A percentile compares a stretch with the other conserved stretches of the same genome.
Evolutionary conservation across 2,888 invertebrate species (phyloP).

Genomic region (Tortricodes alternella): DNA sequence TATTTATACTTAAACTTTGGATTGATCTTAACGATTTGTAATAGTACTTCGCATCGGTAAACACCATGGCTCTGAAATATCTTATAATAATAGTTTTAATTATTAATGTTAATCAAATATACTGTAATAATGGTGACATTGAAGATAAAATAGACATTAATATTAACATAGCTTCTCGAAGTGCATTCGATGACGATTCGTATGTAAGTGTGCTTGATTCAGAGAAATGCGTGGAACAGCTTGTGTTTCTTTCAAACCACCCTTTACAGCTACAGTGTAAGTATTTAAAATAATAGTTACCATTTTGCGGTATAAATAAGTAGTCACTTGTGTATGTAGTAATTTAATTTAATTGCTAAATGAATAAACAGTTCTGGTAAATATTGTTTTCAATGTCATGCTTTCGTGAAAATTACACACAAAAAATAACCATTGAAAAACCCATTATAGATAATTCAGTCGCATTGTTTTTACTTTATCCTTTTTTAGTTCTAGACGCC

Average conservation of each 20-base stretch:
- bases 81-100: background rate
- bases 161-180: background rate
- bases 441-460: background rate
- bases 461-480: background rate
- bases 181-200: conserved; percentile 31
- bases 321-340: too few relatives aligned
- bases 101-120: background rate
- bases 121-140: background rate
- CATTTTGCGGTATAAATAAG: too few relatives aligned
- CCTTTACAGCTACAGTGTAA: conserved; percentile 34
- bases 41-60: background rate
- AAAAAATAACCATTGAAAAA: too few relatives aligned
- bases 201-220: conserved; percentile 31
- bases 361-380: too few relatives aligned
- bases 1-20: background rate
- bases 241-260: conserved; percentile 28
- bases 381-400: too few relatives aligned
- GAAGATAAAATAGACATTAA: background rate
- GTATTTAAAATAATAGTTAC: too few relatives aligned
- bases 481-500: conserved; percentile 66
- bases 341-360: too few relatives aligned
- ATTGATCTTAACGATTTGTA: background rate
- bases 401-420: too few relatives aligned
- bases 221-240: conserved; percentile 28
- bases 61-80: background rate